Conservation (phyloP, 2,797 vertebrate genomes). For the Triplophysa yarkandensis region DNA sequence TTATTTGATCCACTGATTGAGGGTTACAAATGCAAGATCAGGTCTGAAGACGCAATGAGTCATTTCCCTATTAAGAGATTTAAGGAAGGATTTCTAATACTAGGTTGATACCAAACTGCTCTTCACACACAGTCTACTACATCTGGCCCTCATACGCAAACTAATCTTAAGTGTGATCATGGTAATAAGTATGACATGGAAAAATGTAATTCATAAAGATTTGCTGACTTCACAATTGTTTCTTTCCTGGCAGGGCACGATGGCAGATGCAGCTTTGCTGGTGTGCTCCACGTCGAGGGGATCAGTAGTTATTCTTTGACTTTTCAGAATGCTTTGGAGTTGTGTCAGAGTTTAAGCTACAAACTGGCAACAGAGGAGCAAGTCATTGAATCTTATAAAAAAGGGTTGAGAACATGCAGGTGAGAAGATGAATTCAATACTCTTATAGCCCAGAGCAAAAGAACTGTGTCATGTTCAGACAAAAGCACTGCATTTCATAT, state of each 20-base stretch:
- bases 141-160: background rate
- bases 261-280: constrained; percentile 71
- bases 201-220: background rate
- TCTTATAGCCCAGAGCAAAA: constrained; percentile 14
- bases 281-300: constrained; percentile 80
- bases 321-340: constrained; percentile 66
- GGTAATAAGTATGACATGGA: too few relatives aligned
- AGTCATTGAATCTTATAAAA: constrained; percentile 63
- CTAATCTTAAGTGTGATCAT: background rate
- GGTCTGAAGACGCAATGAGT: constrained; percentile 13
- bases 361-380: constrained; percentile 75
- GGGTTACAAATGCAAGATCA: constrained; percentile 3
- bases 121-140: constrained; percentile 6
- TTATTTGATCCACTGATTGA: constrained; percentile 11
- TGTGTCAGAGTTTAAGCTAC: constrained; percentile 75
- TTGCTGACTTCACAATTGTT: background rate
- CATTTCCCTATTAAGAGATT: constrained; percentile 18
- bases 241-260: constrained; percentile 12
- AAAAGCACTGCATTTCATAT: constrained; percentile 13
- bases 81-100: constrained; percentile 26
- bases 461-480: constrained; percentile 18
- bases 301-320: constrained; percentile 74
- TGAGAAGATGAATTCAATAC: constrained; percentile 52
- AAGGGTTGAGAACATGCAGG: constrained; percentile 84
- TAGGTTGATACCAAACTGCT: background rate